Conservation (phyloP, 1,140 invertebrate species). For the Drosophila parabipectinata region DNA sequence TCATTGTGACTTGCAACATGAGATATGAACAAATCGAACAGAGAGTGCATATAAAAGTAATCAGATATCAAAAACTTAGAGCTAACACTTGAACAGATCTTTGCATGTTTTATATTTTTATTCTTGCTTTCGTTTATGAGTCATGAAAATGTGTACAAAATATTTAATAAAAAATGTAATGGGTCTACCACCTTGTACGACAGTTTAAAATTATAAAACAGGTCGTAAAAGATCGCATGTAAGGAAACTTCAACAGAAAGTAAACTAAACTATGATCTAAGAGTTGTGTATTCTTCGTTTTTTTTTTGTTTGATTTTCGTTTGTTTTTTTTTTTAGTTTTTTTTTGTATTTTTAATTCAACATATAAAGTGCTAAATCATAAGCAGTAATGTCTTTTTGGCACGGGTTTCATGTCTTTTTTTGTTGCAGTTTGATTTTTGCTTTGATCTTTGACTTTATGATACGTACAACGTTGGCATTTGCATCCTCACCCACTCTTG, state of each 20-base stretch:
- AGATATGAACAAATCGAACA: conserved; percentile 77
- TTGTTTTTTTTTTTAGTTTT: conserved; percentile 25
- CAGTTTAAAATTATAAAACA: conserved; percentile 63
- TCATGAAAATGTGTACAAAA: conserved; percentile 61
- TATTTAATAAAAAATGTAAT: conserved; percentile 40
- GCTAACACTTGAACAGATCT: conserved; percentile 48
- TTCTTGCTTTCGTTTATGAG: conserved; percentile 14
- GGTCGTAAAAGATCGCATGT: conserved; percentile 54
- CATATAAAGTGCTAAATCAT: conserved; percentile 65
- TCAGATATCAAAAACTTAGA: conserved; percentile 41
- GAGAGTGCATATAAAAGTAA: conserved; percentile 50
- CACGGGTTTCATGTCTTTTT: conserved; percentile 71
- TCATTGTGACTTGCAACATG: conserved; percentile 77
- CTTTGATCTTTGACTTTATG: conserved; percentile 44
- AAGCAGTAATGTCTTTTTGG: conserved; percentile 67
- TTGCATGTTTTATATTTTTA: conserved; percentile 15
- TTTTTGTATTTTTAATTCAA: conserved; percentile 59
- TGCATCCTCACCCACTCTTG: conserved; percentile 58
- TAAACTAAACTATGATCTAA: conserved; percentile 54
- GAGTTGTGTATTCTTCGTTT: conserved; percentile 17
- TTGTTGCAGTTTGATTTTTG: conserved; percentile 42
- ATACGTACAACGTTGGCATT: conserved; percentile 76
- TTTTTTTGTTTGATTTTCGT: conserved; percentile 10
- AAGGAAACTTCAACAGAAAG: conserved; percentile 47
- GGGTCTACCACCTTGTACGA: conserved; percentile 52